Percentiles rank a stretch among this genome's conserved stretches.
These are phyloP conservation scores for Proctacanthus coquilletti DNA, from an alignment of 1,140 invertebrate species.

Conservation along the genomic window DNA sequence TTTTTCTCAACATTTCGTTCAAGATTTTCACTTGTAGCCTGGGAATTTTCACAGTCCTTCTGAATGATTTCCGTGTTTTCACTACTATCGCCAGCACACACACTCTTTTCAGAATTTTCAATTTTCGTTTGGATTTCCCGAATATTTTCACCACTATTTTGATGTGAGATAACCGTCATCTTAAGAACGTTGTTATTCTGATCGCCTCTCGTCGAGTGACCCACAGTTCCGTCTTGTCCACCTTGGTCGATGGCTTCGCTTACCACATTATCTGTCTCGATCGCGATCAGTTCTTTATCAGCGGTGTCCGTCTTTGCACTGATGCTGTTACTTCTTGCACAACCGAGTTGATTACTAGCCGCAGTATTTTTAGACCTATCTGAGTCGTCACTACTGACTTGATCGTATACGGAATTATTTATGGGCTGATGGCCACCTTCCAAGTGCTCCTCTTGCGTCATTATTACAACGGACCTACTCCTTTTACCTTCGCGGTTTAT, in stretches of 20 bases:
- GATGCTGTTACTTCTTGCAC: too few relatives aligned
- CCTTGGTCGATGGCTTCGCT: too few relatives aligned
- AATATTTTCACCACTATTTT: constrained; percentile 2
- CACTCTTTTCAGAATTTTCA: constrained; percentile 1
- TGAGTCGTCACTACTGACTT: not conserved
- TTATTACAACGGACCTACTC: too few relatives aligned
- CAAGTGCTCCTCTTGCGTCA: not conserved
- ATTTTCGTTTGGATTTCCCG: constrained; percentile 2
- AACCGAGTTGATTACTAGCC: constrained; percentile 2
- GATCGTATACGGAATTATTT: not conserved
- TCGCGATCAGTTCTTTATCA: constrained; percentile 1
- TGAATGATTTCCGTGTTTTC: too few relatives aligned
- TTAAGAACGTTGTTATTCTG: not conserved
- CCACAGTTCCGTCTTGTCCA: too few relatives aligned
- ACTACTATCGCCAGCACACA: too few relatives aligned
- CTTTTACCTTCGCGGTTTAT: too few relatives aligned
- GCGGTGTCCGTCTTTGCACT: too few relatives aligned
- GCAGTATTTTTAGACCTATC: not conserved
- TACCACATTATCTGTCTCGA: not conserved
- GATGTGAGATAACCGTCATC: not conserved
- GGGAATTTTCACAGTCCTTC: too few relatives aligned
- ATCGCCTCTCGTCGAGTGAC: too few relatives aligned
- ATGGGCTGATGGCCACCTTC: constrained; percentile 2
- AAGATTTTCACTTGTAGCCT: too few relatives aligned
- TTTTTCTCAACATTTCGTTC: too few relatives aligned